Evolutionary conservation across 2,888 invertebrate genomes (phyloP), one percentile per base, ranked within the genome.

Genomic region (Hyalella azteca): DNA sequence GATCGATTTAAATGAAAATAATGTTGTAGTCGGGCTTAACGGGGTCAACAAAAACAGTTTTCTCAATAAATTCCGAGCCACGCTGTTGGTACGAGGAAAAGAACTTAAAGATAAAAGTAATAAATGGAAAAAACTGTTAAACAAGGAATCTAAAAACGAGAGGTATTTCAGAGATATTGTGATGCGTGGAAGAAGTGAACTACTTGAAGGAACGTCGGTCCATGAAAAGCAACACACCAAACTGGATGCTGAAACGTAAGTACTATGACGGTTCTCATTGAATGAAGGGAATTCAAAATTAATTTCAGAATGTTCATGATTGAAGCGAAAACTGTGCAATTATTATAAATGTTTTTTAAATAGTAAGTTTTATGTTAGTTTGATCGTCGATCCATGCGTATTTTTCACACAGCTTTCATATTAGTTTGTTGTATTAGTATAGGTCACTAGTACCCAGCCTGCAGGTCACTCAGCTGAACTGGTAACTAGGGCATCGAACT

Each of bases 231-330:
- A n/a, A 7, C 66, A 66, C 39, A 19, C 26, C 36, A 66, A 66
- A 36, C 39, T 66, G 66, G 66, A 66, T 15, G 66, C 66, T 11
- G 66, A 66, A 66, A 66, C 66, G 66, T 66, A 36, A 66, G 66
- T 66, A 66, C n/a, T 59, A n/a, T n/a, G n/a, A n/a, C n/a, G n/a
- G n/a, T n/a, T n/a, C n/a, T 45, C 45, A 45, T 45, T 45, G 45
- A 9, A 45, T 45, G 45, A n/a, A n/a, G n/a, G n/a, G n/a, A n/a
- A n/a, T n/a, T n/a, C n/a, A n/a, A n/a, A n/a, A n/a, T n/a, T n/a
- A n/a, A n/a, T n/a, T n/a, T n/a, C n/a, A n/a, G n/a, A n/a, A n/a
- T n/a, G n/a, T n/a, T n/a, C n/a, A n/a, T n/a, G n/a, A n/a, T n/a
- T n/a, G n/a, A n/a, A n/a, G n/a, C n/a, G n/a, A n/a, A n/a, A n/a